Evolutionary conservation across 2,113 vertebrate species (phyloP).

Genomic region (Gavialis gangeticus): DNA sequence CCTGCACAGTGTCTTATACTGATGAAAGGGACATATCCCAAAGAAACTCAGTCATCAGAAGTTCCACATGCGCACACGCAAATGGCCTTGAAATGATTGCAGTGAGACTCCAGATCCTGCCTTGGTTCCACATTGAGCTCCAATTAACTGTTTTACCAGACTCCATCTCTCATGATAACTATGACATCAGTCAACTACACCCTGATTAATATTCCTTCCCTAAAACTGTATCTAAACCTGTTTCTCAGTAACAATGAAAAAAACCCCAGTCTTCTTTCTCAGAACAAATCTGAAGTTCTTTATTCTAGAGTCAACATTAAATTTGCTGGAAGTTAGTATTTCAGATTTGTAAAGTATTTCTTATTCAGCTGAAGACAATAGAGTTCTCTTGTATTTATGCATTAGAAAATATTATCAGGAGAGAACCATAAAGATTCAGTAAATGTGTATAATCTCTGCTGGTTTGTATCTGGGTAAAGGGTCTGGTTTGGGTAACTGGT

Average conservation of each 20-base stretch:
- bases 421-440: neutral
- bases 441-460: neutral
- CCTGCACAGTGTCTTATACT: conserved; percentile 64
- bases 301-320: neutral
- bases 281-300: neutral
- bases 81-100: conserved; percentile 16
- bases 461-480: neutral
- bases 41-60: conserved; percentile 45
- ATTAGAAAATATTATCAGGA: neutral
- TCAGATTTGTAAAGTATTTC: neutral
- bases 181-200: conserved; percentile 54
- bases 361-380: neutral
- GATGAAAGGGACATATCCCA: conserved; percentile 68
- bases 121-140: conserved; percentile 19
- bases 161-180: conserved; percentile 49
- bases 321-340: neutral
- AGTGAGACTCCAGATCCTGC: conserved; percentile 15
- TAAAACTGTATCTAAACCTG: conserved; percentile 33
- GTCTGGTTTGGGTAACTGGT: neutral
- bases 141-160: conserved; percentile 73
- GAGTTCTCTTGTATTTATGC: neutral
- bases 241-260: neutral
- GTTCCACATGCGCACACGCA: conserved; percentile 32
- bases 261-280: neutral
- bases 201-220: conserved; percentile 61